Evolutionary conservation across 1,140 invertebrate species (phyloP).

Genomic region (Drosophila punjabiensis): DNA sequence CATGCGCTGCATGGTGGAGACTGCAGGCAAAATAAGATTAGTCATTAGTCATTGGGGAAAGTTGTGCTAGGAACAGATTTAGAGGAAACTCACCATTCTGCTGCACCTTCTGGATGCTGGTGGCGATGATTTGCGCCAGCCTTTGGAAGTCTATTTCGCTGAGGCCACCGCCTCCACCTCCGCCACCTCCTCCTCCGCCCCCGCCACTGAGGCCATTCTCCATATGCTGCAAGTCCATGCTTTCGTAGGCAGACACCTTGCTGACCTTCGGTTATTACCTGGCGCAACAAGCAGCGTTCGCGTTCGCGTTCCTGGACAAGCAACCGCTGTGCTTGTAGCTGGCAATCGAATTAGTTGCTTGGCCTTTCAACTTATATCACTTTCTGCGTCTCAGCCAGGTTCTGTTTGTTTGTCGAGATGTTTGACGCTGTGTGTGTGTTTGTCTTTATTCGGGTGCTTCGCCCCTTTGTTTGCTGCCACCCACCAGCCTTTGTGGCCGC

Average conservation of each 20-base stretch:
- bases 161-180: slow-evolving; percentile 42
- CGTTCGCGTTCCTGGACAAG: slow-evolving; percentile 33
- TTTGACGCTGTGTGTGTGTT: slow-evolving; percentile 26
- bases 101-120: slow-evolving; percentile 97
- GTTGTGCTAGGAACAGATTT: slow-evolving; percentile 1
- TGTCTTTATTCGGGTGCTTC: slow-evolving; percentile 15
- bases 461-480: slow-evolving; percentile 58
- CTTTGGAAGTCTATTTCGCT: slow-evolving; percentile 92
- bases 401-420: slow-evolving; percentile 37
- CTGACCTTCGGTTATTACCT: slow-evolving; percentile 46
- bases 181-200: slow-evolving; percentile 49
- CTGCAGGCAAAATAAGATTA: slow-evolving; percentile 86
- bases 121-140: slow-evolving; percentile 93
- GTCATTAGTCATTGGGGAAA: slow-evolving; percentile 65
- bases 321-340: background rate
- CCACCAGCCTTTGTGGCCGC: slow-evolving; percentile 47
- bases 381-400: slow-evolving; percentile 62
- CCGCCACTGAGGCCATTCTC: slow-evolving; percentile 76
- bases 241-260: slow-evolving; percentile 83
- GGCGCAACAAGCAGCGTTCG: slow-evolving; percentile 11
- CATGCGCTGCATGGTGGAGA: slow-evolving; percentile 97
- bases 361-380: slow-evolving; percentile 66
- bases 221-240: slow-evolving; percentile 84
- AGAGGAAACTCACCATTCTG: slow-evolving; percentile 93
- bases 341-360: slow-evolving; percentile 50